phyloP scores from a whole-genome alignment of 2,888 invertebrate genomes.

The Eugnorisma glareosa region DNA sequence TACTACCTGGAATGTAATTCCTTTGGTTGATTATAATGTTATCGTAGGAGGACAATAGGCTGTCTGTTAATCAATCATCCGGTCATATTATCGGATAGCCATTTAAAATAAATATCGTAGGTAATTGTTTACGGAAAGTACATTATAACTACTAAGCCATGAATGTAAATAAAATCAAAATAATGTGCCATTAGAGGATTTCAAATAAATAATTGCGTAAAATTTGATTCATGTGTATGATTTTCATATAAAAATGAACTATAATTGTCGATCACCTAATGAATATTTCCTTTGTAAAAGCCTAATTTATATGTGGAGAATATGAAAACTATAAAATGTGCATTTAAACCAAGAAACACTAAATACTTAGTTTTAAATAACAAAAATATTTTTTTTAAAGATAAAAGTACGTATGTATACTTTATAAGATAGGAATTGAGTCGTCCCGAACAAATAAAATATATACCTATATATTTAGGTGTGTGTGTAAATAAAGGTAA shows the following conservation, averaged over 20 bases:
- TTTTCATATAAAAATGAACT: background rate
- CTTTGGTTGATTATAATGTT: constrained; percentile 1
- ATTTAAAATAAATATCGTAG: background rate
- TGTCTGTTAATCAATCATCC: background rate
- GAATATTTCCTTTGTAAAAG: background rate
- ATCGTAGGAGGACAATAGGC: background rate
- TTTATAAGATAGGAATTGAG: constrained; percentile 14
- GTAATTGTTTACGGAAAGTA: background rate
- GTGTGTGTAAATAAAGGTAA: constrained; percentile 46
- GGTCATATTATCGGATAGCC: background rate
- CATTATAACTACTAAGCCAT: constrained; percentile 6
- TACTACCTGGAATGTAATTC: constrained; percentile 15
- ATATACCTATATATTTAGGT: background rate
- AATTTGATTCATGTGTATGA: background rate
- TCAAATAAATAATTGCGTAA: background rate
- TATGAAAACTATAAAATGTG: background rate
- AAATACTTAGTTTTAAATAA: background rate
- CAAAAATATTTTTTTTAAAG: background rate
- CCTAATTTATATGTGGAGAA: too few species aligned
- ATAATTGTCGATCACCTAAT: background rate
- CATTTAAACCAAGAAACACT: background rate
- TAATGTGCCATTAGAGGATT: constrained; percentile 33
- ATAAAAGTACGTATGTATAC: background rate
- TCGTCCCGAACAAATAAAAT: constrained; percentile 30
- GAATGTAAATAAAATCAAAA: constrained; percentile 31